phyloP scores from a whole-genome alignment of 1,140 invertebrate genomes.

The Protaetia brevitarsis region DNA sequence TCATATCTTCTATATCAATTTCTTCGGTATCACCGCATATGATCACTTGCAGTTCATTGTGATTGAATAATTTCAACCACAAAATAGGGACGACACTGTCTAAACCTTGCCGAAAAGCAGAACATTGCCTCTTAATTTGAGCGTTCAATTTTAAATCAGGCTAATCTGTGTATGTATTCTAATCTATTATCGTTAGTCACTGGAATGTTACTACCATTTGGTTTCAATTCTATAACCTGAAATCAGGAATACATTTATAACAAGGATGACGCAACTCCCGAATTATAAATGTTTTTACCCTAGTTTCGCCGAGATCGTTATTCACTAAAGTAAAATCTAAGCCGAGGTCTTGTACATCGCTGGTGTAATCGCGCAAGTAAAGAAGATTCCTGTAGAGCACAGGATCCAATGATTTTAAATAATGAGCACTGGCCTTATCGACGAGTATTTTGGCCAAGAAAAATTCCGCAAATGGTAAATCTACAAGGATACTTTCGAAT shows the following conservation, averaged over 20 bases:
- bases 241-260: no score
- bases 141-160: conserved; percentile 94
- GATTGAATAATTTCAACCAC: conserved; percentile 94
- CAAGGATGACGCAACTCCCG: background rate
- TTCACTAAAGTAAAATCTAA: conserved; percentile 92
- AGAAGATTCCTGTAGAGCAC: conserved; percentile 88
- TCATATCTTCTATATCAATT: conserved; percentile 89
- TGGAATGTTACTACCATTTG: conserved; percentile 81
- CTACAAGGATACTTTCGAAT: conserved; percentile 92
- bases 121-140: conserved; percentile 84
- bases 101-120: conserved; percentile 81
- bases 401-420: conserved; percentile 90
- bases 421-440: conserved; percentile 85
- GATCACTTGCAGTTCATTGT: conserved; percentile 89
- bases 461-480: conserved; percentile 90
- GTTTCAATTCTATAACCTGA: conserved; percentile 84
- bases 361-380: conserved; percentile 78
- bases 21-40: conserved; percentile 91
- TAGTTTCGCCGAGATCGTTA: conserved; percentile 87
- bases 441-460: conserved; percentile 85
- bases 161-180: conserved; percentile 95
- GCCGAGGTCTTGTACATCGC: conserved; percentile 75
- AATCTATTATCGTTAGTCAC: conserved; percentile 91
- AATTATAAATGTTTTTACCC: conserved; percentile 51
- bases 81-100: conserved; percentile 85